Conservation (phyloP, 2,888 invertebrate genomes). For the Micoletzkya japonica region DNA sequence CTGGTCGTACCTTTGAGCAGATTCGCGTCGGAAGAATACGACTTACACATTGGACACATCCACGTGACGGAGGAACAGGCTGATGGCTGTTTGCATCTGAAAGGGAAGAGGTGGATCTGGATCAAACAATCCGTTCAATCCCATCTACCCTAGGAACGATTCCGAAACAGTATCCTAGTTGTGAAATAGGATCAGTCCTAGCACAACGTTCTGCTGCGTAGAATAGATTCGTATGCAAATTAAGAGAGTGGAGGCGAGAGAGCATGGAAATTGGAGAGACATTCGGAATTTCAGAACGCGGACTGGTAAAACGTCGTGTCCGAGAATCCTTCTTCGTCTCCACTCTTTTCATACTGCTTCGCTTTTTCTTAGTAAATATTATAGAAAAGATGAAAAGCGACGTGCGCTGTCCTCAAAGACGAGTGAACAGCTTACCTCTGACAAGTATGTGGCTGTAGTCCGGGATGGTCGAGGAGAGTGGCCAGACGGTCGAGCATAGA, state of each 20-base stretch:
- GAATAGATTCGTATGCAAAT: too few species aligned
- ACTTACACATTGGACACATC: slow-evolving; percentile 62
- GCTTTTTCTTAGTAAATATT: neutral
- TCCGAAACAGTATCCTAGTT: neutral
- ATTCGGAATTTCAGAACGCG: too few species aligned
- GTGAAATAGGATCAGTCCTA: neutral
- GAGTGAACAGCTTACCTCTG: slow-evolving; percentile 34
- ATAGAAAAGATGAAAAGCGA: too few species aligned
- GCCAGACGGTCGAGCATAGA: slow-evolving; percentile 63
- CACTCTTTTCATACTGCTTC: too few species aligned
- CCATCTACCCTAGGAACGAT: neutral
- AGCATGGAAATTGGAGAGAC: too few species aligned
- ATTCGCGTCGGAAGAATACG: slow-evolving; percentile 52
- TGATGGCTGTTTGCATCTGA: slow-evolving; percentile 54
- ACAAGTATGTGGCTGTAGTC: slow-evolving; percentile 58
- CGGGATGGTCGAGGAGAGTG: slow-evolving; percentile 50
- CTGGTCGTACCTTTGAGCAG: slow-evolving; percentile 29
- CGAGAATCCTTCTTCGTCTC: too few species aligned
- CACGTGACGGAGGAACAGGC: slow-evolving; percentile 54
- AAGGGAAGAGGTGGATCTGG: slow-evolving; percentile 18
- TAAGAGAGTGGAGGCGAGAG: too few species aligned
- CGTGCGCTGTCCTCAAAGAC: neutral
- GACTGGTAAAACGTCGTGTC: too few species aligned
- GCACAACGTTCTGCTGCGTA: neutral
- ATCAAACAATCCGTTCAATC: neutral